These are phyloP conservation scores for Phodopus roborovskii DNA, from an alignment of 2,113 vertebrate genomes.

Conservation along the genomic window DNA sequence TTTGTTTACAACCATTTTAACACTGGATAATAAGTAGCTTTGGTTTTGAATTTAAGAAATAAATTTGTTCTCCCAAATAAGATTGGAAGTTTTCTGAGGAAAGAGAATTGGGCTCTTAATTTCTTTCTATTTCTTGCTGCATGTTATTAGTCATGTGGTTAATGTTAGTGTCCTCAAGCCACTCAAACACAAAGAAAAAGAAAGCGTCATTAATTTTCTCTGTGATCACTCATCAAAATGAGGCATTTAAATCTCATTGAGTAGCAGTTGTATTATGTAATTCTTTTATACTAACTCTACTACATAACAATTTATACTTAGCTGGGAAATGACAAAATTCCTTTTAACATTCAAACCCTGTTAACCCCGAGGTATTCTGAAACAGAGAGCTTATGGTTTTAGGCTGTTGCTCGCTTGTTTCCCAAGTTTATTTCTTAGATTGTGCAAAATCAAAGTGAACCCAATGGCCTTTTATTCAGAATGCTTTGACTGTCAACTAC, in stretches of 20 bases:
- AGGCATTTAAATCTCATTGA: slow-evolving; percentile 29
- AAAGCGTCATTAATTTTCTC: slow-evolving; percentile 63
- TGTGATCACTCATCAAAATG: slow-evolving; percentile 30
- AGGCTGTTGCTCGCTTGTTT: background rate
- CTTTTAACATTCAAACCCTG: slow-evolving; percentile 26
- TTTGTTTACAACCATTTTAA: slow-evolving; percentile 43
- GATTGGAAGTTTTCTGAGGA: slow-evolving; percentile 45
- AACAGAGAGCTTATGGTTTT: slow-evolving; percentile 17
- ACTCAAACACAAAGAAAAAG: slow-evolving; percentile 51
- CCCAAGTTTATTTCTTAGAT: slow-evolving; percentile 43
- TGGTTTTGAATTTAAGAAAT: slow-evolving; percentile 40
- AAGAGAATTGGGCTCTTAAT: background rate
- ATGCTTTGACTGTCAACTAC: slow-evolving; percentile 36
- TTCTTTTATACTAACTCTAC: slow-evolving; percentile 43
- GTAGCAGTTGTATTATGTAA: slow-evolving; percentile 25
- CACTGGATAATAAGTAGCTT: slow-evolving; percentile 48
- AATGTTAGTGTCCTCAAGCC: slow-evolving; percentile 38
- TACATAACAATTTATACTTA: slow-evolving; percentile 20
- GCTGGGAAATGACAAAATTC: slow-evolving; percentile 31
- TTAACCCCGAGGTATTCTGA: slow-evolving; percentile 30
- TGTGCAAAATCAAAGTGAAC: slow-evolving; percentile 54
- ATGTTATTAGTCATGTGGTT: slow-evolving; percentile 31
- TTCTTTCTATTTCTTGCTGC: slow-evolving; percentile 21
- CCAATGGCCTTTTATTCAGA: slow-evolving; percentile 36
- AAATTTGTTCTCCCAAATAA: slow-evolving; percentile 50